A percentile compares a stretch with the other conserved stretches of the same genome.
These are phyloP conservation scores for Machimus rusticus DNA, from an alignment of 2,888 invertebrate species.

Conservation along the genomic window DNA sequence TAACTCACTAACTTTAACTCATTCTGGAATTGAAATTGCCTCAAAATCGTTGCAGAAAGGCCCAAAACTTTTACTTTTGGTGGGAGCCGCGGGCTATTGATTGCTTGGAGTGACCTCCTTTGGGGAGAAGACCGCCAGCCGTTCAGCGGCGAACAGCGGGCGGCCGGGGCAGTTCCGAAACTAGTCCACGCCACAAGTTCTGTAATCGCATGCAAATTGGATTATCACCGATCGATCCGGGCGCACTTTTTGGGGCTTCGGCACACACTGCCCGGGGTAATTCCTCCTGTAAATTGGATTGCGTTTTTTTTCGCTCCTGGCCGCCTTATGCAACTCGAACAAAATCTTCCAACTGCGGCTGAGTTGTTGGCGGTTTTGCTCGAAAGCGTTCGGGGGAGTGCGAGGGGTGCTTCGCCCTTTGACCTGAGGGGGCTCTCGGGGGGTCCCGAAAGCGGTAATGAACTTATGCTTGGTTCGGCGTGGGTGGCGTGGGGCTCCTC, in stretches of 20 bases:
- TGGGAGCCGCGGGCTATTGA: background rate
- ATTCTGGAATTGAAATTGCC: background rate
- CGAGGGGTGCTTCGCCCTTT: background rate
- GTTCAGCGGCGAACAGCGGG: background rate
- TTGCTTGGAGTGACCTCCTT: background rate
- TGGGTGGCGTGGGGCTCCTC: background rate
- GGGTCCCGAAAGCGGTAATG: background rate
- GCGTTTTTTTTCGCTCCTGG: background rate
- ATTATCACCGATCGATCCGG: background rate
- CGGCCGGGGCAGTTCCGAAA: background rate
- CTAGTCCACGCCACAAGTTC: slow-evolving; percentile 17
- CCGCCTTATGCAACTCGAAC: background rate
- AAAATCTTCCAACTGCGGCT: background rate
- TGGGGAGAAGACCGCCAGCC: background rate
- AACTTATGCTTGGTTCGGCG: background rate
- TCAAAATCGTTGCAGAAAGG: background rate
- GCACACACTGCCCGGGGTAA: background rate
- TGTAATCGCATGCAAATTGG: slow-evolving; percentile 27
- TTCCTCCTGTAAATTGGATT: background rate
- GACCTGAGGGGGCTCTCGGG: background rate
- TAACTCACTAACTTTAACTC: background rate
- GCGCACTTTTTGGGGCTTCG: background rate
- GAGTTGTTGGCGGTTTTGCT: background rate
- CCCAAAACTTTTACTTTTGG: background rate
- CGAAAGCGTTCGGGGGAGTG: background rate